Evolutionary conservation across 2,888 invertebrate species (phyloP).

Genomic region (Hemicrepidius hirtus): DNA sequence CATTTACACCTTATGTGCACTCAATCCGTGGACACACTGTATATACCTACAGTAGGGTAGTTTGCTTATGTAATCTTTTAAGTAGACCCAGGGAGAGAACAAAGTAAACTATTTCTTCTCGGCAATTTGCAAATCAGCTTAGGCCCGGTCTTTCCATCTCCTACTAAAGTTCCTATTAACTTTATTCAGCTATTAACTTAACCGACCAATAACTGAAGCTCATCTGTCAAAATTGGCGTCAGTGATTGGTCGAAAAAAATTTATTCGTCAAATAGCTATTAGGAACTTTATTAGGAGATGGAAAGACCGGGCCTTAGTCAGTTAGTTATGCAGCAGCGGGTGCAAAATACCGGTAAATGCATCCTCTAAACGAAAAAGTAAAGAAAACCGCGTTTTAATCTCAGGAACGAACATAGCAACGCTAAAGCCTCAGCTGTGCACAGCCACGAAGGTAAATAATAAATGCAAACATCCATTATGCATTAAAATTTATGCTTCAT

Average conservation of each 20-base stretch:
- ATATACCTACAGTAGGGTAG: too few species aligned
- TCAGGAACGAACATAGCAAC: slow-evolving; percentile 23
- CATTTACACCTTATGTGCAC: too few species aligned
- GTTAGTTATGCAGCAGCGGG: slow-evolving; percentile 30
- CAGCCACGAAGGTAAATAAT: slow-evolving; percentile 56
- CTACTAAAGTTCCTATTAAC: too few species aligned
- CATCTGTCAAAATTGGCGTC: too few species aligned
- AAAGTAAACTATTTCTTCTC: slow-evolving; percentile 39
- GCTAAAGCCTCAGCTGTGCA: slow-evolving; percentile 42
- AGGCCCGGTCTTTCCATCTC: too few species aligned
- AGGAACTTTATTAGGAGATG: too few species aligned
- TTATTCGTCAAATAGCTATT: too few species aligned
- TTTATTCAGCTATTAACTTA: too few species aligned
- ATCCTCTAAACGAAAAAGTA: slow-evolving; percentile 32
- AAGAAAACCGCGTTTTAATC: slow-evolving; percentile 40
- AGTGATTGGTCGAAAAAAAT: too few species aligned
- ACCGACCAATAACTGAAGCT: too few species aligned
- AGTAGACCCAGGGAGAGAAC: slow-evolving; percentile 29
- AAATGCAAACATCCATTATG: slow-evolving; percentile 60
- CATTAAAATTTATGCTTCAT: slow-evolving; percentile 62
- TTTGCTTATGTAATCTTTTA: slow-evolving; percentile 35
- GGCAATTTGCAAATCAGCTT: slow-evolving; percentile 44
- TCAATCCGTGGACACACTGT: too few species aligned
- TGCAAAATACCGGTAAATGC: slow-evolving; percentile 32
- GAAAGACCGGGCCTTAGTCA: too few species aligned